Conservation (phyloP, 1,140 invertebrate genomes). For the Drosophila nigrodunni region DNA sequence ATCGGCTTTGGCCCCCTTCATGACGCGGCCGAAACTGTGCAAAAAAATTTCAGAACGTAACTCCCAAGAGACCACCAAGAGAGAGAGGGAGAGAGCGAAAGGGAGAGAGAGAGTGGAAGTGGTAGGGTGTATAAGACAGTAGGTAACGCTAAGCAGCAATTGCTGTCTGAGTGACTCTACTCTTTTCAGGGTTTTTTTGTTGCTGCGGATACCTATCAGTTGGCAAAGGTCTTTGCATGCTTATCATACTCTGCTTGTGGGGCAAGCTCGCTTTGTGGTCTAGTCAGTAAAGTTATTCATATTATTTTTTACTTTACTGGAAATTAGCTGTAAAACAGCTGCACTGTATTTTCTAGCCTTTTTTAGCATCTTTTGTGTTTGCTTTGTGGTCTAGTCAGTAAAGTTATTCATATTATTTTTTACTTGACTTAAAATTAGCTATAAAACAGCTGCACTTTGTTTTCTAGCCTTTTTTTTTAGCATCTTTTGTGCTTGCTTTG, state of each 20-base stretch:
- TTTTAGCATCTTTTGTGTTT: no score
- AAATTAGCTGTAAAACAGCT: no score
- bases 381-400: no score
- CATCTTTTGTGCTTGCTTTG: no score
- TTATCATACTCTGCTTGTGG: not conserved
- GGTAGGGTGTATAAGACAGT: no score
- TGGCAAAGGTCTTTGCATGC: constrained; percentile 12
- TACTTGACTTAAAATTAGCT: no score
- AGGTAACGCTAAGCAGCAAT: not conserved
- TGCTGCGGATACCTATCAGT: not conserved
- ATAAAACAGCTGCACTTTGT: no score
- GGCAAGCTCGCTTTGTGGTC: not conserved
- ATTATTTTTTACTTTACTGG: no score
- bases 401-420: no score
- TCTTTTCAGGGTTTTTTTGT: not conserved
- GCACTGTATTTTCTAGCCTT: no score
- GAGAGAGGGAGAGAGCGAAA: not conserved
- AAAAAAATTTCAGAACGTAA: constrained; percentile 12
- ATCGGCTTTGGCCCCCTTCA: constrained; percentile 40
- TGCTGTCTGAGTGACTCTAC: not conserved
- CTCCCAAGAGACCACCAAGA: not conserved
- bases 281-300: no score
- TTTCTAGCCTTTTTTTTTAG: no score
- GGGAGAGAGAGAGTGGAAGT: not conserved
- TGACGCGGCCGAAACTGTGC: constrained; percentile 16